These are phyloP conservation scores for Conomelus anceps DNA, from an alignment of 2,888 invertebrate species.

Conservation along the genomic window DNA sequence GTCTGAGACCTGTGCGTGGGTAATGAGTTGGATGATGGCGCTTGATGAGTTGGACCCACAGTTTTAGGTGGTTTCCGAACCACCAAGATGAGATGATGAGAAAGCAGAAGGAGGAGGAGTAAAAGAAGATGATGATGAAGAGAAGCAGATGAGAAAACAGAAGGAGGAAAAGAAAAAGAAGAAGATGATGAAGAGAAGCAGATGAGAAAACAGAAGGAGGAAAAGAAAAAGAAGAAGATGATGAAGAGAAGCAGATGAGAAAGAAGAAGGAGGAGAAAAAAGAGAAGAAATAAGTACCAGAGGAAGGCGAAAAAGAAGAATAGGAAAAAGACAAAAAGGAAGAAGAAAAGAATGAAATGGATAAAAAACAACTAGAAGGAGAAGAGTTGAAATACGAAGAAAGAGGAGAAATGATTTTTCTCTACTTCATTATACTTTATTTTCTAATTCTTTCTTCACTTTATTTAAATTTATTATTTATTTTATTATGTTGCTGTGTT, in stretches of 20 bases:
- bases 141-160: neutral
- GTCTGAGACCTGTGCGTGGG: too few species aligned
- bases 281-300: neutral
- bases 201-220: neutral
- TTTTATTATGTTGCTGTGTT: too few species aligned
- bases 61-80: too few species aligned
- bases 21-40: too few species aligned
- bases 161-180: neutral
- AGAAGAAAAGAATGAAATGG: neutral
- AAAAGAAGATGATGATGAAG: neutral
- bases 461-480: too few species aligned
- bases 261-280: neutral
- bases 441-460: too few species aligned
- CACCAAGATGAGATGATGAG: too few species aligned
- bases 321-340: neutral
- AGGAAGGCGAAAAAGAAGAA: too few species aligned
- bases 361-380: neutral
- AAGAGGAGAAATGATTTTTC: neutral
- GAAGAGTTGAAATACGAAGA: neutral
- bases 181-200: neutral
- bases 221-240: neutral
- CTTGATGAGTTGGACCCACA: too few species aligned
- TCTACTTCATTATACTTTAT: too few species aligned
- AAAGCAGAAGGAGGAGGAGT: neutral
- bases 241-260: neutral